Evolutionary conservation across 1,140 invertebrate genomes (phyloP).

Genomic region (Zaprionus nigranus): DNA sequence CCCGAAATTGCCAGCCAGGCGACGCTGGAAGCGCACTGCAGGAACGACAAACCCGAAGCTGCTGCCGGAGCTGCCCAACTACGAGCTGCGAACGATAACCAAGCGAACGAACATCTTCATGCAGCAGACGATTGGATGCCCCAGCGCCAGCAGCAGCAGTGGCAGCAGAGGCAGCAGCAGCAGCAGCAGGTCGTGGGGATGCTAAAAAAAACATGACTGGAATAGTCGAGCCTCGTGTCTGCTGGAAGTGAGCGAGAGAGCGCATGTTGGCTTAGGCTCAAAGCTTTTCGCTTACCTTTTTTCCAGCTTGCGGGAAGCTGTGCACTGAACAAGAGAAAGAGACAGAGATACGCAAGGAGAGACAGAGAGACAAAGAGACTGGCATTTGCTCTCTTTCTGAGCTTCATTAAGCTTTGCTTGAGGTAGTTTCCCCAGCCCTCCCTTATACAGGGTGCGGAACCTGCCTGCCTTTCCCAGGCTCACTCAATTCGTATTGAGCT

Average conservation of each 20-base stretch:
- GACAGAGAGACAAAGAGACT: neutral
- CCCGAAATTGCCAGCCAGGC: slow-evolving; percentile 71
- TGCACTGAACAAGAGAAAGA: neutral
- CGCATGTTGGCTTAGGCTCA: slow-evolving; percentile 26
- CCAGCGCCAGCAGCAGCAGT: slow-evolving; percentile 13
- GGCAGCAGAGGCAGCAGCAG: neutral
- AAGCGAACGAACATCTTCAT: slow-evolving; percentile 33
- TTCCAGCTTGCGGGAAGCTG: slow-evolving; percentile 28
- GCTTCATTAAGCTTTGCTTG: slow-evolving; percentile 47
- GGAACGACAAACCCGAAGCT: slow-evolving; percentile 23
- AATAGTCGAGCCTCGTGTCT: slow-evolving; percentile 2
- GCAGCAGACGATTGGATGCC: slow-evolving; percentile 46
- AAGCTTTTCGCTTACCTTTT: slow-evolving; percentile 10
- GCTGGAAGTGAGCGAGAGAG: slow-evolving; percentile 9
- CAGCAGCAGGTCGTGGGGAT: neutral
- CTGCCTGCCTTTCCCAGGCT: slow-evolving; percentile 4
- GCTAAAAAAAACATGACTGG: slow-evolving; percentile 4
- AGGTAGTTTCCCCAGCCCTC: slow-evolving; percentile 31
- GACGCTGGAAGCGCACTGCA: slow-evolving; percentile 63
- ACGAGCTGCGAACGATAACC: slow-evolving; percentile 20
- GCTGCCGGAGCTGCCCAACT: neutral
- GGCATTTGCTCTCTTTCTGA: neutral
- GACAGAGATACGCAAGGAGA: neutral
- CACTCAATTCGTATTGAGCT: slow-evolving; percentile 42
- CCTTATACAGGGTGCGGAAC: slow-evolving; percentile 14